Conservation (phyloP, 2,797 vertebrate genomes). For the Menidia menidia region DNA sequence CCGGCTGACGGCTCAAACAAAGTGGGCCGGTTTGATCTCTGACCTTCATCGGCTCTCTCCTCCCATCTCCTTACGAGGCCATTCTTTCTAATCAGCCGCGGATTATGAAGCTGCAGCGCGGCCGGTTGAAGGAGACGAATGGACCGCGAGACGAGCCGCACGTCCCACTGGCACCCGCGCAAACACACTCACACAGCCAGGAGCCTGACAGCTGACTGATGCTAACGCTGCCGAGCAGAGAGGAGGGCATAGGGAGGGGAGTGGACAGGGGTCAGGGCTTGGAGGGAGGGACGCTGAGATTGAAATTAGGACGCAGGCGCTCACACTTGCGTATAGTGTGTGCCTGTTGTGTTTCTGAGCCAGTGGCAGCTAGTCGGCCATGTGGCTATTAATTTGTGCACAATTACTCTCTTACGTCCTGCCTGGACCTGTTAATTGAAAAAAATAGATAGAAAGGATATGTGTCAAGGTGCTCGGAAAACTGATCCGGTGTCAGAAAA, state of each 20-base stretch:
- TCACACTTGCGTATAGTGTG: conserved; percentile 39
- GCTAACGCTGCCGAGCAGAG: conserved; percentile 51
- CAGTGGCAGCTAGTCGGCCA: conserved; percentile 70
- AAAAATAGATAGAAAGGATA: conserved; percentile 6
- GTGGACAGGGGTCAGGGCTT: conserved; percentile 33
- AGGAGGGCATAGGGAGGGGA: conserved; percentile 53
- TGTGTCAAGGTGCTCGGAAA: conserved; percentile 23
- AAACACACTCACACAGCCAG: conserved; percentile 8
- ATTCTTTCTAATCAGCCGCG: conserved; percentile 66
- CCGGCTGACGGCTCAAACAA: conserved; percentile 55
- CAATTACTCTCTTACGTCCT: conserved; percentile 79
- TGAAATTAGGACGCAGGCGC: conserved; percentile 40
- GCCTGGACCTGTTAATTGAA: conserved; percentile 37
- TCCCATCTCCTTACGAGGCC: conserved; percentile 61
- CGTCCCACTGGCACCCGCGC: conserved; percentile 20
- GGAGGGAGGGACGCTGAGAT: conserved; percentile 37
- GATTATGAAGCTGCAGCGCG: conserved; percentile 59
- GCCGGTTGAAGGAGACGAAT: conserved; percentile 57
- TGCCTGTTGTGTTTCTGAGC: conserved; percentile 53
- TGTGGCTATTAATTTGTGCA: conserved; percentile 79
- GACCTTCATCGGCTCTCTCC: conserved; percentile 65
- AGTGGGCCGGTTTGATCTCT: conserved; percentile 64
- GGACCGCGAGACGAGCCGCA: conserved; percentile 37
- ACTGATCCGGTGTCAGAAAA: conserved; percentile 28
- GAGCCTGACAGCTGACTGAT: conserved; percentile 58